Percentiles rank a stretch among this genome's conserved stretches.
Evolutionary conservation across 2,797 vertebrate genomes (phyloP).

Genomic region (Odontamblyopus rebecca): DNA sequence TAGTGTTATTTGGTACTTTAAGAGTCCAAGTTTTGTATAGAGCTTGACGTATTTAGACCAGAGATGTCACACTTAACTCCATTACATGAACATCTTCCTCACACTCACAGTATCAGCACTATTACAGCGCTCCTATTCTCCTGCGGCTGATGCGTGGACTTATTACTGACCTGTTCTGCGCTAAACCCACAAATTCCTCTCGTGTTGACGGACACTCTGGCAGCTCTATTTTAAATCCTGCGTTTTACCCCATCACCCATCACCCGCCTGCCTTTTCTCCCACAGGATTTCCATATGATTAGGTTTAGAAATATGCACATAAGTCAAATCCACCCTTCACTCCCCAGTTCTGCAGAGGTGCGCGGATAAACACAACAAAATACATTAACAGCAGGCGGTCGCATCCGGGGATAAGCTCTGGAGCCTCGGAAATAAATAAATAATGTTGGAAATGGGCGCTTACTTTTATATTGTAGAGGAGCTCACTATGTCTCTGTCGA

Average conservation of each 20-base stretch:
- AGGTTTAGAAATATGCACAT: neutral
- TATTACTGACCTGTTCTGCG: constrained; percentile 54
- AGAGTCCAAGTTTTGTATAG: neutral
- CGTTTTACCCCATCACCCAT: constrained; percentile 32
- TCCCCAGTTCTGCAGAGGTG: constrained; percentile 10
- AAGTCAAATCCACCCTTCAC: constrained; percentile 15
- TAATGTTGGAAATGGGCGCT: neutral
- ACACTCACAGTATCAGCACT: constrained; percentile 5
- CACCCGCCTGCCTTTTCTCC: constrained; percentile 24
- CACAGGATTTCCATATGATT: constrained; percentile 40
- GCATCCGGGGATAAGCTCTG: constrained; percentile 11
- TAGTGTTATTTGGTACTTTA: neutral
- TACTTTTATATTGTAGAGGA: neutral
- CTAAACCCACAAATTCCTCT: constrained; percentile 48
- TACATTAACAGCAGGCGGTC: constrained; percentile 17
- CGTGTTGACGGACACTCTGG: constrained; percentile 54
- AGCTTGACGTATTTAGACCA: neutral
- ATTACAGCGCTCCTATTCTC: constrained; percentile 21
- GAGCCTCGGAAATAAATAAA: neutral
- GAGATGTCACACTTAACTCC: neutral
- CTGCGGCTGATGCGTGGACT: constrained; percentile 29
- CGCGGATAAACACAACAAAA: constrained; percentile 14
- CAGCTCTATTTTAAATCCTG: constrained; percentile 50
- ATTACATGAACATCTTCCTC: neutral
- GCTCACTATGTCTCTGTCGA: constrained; percentile 15